A percentile compares a stretch with the other conserved stretches of the same genome.
phyloP scores from a whole-genome alignment of 2,888 invertebrate species.

The Smittia sp. region DNA sequence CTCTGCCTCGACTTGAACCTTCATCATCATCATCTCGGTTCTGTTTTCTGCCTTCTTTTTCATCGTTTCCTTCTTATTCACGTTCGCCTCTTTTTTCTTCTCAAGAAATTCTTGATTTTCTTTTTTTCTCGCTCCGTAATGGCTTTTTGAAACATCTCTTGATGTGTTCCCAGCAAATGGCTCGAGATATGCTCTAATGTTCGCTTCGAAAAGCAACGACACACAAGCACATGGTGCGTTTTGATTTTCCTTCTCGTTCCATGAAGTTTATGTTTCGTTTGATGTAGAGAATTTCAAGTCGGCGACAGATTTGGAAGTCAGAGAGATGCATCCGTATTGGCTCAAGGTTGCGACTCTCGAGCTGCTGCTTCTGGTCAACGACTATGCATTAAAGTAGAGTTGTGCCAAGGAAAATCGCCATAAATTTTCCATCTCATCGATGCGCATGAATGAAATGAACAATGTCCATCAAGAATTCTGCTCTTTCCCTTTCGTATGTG shows the following conservation, averaged over 20 bases:
- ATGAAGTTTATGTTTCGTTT: neutral
- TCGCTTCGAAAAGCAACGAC: neutral
- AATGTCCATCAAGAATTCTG: constrained; percentile 10
- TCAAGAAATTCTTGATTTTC: constrained; percentile 16
- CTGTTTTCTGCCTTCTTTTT: constrained; percentile 14
- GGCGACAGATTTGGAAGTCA: neutral
- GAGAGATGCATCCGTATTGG: neutral
- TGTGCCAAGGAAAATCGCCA: neutral
- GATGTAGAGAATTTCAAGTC: constrained; percentile 1
- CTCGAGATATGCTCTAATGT: neutral
- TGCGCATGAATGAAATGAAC: constrained; percentile 30
- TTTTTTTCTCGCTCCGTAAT: constrained; percentile 8
- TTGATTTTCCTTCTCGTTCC: neutral
- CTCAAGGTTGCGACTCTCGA: neutral
- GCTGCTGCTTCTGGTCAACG: neutral
- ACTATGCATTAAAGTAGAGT: constrained; percentile 9
- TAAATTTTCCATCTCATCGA: constrained; percentile 19
- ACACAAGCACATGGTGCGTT: constrained; percentile 13
- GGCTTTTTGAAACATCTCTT: constrained; percentile 22
- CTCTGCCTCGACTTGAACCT: constrained; percentile 28
- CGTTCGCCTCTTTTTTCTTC: neutral
- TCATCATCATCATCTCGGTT: constrained; percentile 28
- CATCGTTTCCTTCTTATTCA: constrained; percentile 1
- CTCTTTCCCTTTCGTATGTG: neutral
- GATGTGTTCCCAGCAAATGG: constrained; percentile 18